Evolutionary conservation across 2,797 vertebrate genomes (phyloP), one percentile per base, ranked within the genome.

Genomic region (Psittacula derbiana): DNA sequence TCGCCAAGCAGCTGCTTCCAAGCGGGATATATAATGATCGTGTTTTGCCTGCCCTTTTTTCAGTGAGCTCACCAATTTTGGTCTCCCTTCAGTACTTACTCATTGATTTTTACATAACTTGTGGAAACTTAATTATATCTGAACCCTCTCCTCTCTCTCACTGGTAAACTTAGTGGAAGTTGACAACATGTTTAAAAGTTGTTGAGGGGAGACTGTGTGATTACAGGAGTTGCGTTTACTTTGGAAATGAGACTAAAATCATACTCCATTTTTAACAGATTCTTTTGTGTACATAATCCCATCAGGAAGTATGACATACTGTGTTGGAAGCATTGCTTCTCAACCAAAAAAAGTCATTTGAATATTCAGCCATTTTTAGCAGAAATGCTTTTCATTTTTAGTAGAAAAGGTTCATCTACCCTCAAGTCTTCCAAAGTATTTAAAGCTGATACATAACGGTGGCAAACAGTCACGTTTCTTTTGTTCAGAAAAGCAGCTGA

Each of bases 71-170:
- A 84, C 86, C 50, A 80, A 67, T 94, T 95, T 95, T 88, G 95
- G 93, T 95, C 74, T 94, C 66, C 38, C 78, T 92, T 95, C 62
- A 70, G 70, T 75, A 53, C 55, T 64, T 38, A 82, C 58, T 80
- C 47, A 55, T 40, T 71, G 93, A 57, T 93, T 95, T 93, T 93
- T 95, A 95, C 95, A 86, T 95, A 95, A 93, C 80, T 95, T 94
- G 93, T 64, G 96, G 96, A 75, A 84, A 80, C 47, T 76, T 94
- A 95, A 96, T 95, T 90, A 62, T 57, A 80, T 91, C 60, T 84
- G 83, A 93, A 40, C 25, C 76, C 53, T 90, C 65, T 72, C 33
- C 50, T 76, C 46, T 91, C n/a, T 82, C 55, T 85, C 1, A 0
- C 83, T 69, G 73, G 80, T 93, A 55, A 76, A 44, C 40, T 90